Percentiles rank a stretch among this genome's conserved stretches.
These are phyloP conservation scores for Dinoponera quadriceps DNA, from an alignment of 1,140 invertebrate genomes.

Conservation along the genomic window DNA sequence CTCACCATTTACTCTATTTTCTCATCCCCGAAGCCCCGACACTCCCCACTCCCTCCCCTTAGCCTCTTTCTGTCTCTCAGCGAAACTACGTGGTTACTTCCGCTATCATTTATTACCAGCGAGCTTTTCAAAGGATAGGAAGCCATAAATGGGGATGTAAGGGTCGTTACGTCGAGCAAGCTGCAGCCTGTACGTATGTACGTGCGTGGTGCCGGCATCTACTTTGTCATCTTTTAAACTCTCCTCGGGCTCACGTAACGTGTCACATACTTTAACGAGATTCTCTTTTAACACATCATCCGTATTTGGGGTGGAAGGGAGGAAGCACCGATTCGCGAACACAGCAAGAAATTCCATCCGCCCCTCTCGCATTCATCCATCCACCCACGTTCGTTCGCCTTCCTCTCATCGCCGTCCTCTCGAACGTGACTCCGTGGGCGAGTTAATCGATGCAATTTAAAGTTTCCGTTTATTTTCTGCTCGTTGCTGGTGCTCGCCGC, in stretches of 20 bases:
- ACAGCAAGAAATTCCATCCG: not conserved
- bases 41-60: not conserved
- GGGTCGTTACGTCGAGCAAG: conserved; percentile 61
- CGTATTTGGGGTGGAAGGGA: conserved; percentile 31
- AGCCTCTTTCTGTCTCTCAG: not conserved
- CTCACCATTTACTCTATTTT: not conserved
- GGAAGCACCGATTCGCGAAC: not conserved
- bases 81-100: conserved; percentile 16
- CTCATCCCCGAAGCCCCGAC: not conserved
- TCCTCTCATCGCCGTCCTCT: not conserved
- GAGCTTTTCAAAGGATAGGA: conserved; percentile 59
- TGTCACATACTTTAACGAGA: conserved; percentile 64
- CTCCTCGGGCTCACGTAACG: conserved; percentile 35
- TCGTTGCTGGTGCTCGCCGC: not conserved
- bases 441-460: conserved; percentile 36
- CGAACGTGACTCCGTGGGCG: not conserved
- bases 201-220: conserved; percentile 6
- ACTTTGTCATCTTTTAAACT: conserved; percentile 70
- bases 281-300: conserved; percentile 47
- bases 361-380: too few species aligned
- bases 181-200: conserved; percentile 55
- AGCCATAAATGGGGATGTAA: conserved; percentile 56
- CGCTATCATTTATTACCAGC: conserved; percentile 64
- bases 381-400: not conserved
- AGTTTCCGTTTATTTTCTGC: conserved; percentile 28